phyloP scores from a whole-genome alignment of 2,888 invertebrate genomes.

The Agrochola macilenta region DNA sequence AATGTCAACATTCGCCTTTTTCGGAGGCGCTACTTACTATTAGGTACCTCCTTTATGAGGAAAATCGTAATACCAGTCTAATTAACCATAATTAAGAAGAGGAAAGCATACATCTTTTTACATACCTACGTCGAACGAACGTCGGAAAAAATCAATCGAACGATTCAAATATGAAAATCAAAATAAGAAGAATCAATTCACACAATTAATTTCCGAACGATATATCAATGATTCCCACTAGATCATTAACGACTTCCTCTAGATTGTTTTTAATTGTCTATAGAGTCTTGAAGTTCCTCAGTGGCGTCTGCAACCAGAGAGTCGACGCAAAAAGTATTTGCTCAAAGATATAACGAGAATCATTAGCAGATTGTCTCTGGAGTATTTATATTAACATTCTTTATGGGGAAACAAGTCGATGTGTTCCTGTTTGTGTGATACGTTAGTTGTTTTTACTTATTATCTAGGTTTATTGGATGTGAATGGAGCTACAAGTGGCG shows the following conservation, averaged over 20 bases:
- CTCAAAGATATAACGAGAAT: constrained; percentile 63
- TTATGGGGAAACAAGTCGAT: constrained; percentile 53
- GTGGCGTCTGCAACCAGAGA: constrained; percentile 57
- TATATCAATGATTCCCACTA: constrained; percentile 59
- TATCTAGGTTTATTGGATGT: constrained; percentile 57
- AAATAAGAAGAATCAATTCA: constrained; percentile 47
- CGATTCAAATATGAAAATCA: constrained; percentile 35
- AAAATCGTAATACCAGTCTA: constrained; percentile 42
- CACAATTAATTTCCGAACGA: constrained; percentile 58
- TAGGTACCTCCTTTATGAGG: constrained; percentile 26
- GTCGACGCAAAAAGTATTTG: constrained; percentile 55
- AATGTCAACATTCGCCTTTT: constrained; percentile 47
- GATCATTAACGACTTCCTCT: constrained; percentile 63
- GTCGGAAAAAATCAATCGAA: constrained; percentile 46
- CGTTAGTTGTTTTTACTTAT: constrained; percentile 57
- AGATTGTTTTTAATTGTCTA: constrained; percentile 63
- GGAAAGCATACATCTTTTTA: constrained; percentile 42
- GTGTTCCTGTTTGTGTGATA: constrained; percentile 55
- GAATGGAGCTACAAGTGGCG: constrained; percentile 18
- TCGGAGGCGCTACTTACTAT: constrained; percentile 24
- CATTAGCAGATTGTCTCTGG: constrained; percentile 66
- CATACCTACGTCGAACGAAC: not conserved
- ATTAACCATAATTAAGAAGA: constrained; percentile 41
- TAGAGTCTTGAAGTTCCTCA: constrained; percentile 55
- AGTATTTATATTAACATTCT: constrained; percentile 67